These are phyloP conservation scores for Patella depressa DNA, from an alignment of 2,888 invertebrate genomes.

Conservation along the genomic window DNA sequence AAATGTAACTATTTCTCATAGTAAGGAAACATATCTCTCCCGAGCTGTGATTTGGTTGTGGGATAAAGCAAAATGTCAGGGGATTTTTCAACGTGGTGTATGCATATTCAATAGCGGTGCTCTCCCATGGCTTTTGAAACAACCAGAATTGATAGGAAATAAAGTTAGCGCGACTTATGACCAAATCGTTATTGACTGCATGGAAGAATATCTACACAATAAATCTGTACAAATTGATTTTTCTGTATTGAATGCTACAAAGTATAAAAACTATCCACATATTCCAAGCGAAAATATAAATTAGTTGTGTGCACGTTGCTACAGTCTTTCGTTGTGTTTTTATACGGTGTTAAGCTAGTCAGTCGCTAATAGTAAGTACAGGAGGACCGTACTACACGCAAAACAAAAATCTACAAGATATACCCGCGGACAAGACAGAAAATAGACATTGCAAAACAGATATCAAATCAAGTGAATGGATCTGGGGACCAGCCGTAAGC, in stretches of 20 bases:
- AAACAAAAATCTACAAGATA: no score
- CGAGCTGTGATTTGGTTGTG: conserved; percentile 51
- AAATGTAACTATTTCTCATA: conserved; percentile 40
- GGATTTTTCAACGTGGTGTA: conserved; percentile 42
- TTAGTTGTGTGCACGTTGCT: no score
- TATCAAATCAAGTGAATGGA: no score
- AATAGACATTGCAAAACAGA: no score
- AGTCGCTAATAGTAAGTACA: no score
- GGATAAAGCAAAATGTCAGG: conserved; percentile 35
- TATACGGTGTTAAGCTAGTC: no score
- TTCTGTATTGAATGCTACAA: not conserved
- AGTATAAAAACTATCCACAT: not conserved
- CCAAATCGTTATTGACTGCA: conserved; percentile 42
- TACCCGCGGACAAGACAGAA: no score
- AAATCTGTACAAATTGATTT: not conserved
- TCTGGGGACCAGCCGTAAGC: no score
- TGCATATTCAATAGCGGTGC: conserved; percentile 54
- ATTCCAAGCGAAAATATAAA: not conserved
- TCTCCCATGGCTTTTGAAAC: conserved; percentile 50
- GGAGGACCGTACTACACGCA: no score
- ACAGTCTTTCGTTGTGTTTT: no score
- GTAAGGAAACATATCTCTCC: conserved; percentile 42
- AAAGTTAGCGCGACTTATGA: conserved; percentile 49
- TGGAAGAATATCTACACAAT: conserved; percentile 11
- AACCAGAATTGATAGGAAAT: conserved; percentile 65